Conservation (phyloP, 2,113 vertebrate species). For the Choloepus hoffmanni region DNA sequence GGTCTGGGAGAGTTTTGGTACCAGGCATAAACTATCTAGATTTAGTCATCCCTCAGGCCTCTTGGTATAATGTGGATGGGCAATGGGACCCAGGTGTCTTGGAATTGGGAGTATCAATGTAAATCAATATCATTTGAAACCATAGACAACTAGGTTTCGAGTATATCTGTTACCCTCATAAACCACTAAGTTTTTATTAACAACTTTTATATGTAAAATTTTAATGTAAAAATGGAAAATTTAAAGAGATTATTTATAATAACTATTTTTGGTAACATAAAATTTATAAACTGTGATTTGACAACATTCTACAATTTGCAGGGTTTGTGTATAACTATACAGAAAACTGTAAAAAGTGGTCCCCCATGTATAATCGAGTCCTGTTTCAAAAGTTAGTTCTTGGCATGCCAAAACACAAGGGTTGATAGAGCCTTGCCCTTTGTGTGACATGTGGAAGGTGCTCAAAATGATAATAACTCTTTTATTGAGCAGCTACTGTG, state of each 20-base stretch:
- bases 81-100: not conserved
- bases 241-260: not conserved
- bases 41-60: not conserved
- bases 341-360: not conserved
- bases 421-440: not conserved
- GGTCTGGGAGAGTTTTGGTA: not conserved
- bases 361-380: not conserved
- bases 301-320: conserved; percentile 15
- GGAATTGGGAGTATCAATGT: not conserved
- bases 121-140: not conserved
- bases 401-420: not conserved
- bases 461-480: not conserved
- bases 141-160: not conserved
- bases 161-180: not conserved
- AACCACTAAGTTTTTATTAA: not conserved
- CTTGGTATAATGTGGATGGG: not conserved
- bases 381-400: not conserved
- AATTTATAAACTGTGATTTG: not conserved
- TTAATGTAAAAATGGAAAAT: not conserved
- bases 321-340: not conserved
- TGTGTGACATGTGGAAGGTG: not conserved
- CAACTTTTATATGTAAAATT: too few relatives aligned
- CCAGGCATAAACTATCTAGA: not conserved
- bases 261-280: not conserved
- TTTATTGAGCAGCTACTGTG: not conserved